Evolutionary conservation across 2,888 invertebrate genomes (phyloP).

Genomic region (Vandiemenella viatica): DNA sequence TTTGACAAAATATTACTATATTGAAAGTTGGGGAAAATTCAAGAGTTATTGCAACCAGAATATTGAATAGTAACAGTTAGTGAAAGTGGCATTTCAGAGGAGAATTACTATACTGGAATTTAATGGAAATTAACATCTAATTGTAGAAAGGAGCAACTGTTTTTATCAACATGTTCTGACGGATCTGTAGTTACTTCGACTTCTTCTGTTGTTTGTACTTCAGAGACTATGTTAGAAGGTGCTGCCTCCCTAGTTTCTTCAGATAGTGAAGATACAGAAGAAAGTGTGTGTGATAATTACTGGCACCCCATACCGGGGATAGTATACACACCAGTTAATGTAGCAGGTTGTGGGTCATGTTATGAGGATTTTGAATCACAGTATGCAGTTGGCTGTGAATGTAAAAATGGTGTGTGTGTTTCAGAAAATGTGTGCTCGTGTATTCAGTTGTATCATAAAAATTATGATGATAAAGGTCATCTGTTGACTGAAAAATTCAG

Average conservation of each 20-base stretch:
- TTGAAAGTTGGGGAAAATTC: no score
- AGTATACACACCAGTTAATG: slow-evolving; percentile 27
- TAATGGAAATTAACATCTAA: no score
- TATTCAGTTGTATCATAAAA: slow-evolving; percentile 19
- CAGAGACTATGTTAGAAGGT: no score
- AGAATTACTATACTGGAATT: no score
- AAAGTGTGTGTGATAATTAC: slow-evolving; percentile 2
- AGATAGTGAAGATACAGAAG: not conserved
- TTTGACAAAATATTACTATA: no score
- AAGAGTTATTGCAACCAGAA: no score
- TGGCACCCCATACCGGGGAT: slow-evolving; percentile 5
- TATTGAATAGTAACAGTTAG: no score
- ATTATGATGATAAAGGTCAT: slow-evolving; percentile 14
- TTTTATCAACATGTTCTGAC: no score
- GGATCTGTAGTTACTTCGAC: no score
- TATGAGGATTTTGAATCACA: slow-evolving; percentile 31
- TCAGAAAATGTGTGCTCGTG: slow-evolving; percentile 29
- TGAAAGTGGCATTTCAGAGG: no score
- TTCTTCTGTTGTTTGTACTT: no score
- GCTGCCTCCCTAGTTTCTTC: not conserved
- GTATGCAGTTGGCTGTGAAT: slow-evolving; percentile 31
- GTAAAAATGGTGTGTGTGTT: slow-evolving; percentile 24
- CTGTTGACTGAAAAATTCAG: slow-evolving; percentile 19
- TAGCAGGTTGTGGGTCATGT: slow-evolving; percentile 42
- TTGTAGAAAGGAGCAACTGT: no score